Conservation (phyloP, 1,140 invertebrate species). For the Aphaenogaster floridana region DNA sequence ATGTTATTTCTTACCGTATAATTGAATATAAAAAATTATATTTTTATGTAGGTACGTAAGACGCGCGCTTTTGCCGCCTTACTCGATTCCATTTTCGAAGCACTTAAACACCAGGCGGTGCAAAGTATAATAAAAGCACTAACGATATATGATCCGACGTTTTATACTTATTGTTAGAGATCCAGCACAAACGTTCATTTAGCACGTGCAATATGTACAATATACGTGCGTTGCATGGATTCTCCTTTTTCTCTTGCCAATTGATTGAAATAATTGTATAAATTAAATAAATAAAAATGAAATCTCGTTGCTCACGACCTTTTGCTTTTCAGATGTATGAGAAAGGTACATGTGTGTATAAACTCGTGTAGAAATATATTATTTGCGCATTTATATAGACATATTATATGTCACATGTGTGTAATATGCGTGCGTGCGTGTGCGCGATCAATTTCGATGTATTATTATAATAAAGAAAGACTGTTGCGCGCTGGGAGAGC, state of each 20-base stretch:
- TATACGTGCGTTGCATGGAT: slow-evolving; percentile 56
- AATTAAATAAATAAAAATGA: not conserved
- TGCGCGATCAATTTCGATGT: too few relatives aligned
- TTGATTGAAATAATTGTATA: not conserved
- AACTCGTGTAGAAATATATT: not conserved
- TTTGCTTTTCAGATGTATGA: not conserved
- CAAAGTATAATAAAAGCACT: not conserved
- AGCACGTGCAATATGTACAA: slow-evolving; percentile 65
- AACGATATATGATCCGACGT: not conserved
- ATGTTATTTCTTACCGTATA: not conserved
- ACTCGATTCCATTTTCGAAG: not conserved
- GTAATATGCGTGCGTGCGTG: too few relatives aligned
- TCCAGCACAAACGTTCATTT: not conserved
- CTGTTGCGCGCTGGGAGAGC: not conserved
- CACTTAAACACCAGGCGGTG: too few relatives aligned
- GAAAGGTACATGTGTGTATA: not conserved
- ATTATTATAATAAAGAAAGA: not conserved
- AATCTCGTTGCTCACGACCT: not conserved
- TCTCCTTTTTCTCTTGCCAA: not conserved
- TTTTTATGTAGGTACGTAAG: too few relatives aligned
- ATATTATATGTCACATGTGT: too few relatives aligned
- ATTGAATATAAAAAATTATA: too few relatives aligned
- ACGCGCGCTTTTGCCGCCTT: not conserved
- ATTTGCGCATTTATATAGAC: too few relatives aligned
- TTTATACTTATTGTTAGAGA: not conserved